Percentiles rank a stretch among this genome's conserved stretches.
Conservation (phyloP, 2,797 vertebrate species). For the Capromys pilorides region DNA sequence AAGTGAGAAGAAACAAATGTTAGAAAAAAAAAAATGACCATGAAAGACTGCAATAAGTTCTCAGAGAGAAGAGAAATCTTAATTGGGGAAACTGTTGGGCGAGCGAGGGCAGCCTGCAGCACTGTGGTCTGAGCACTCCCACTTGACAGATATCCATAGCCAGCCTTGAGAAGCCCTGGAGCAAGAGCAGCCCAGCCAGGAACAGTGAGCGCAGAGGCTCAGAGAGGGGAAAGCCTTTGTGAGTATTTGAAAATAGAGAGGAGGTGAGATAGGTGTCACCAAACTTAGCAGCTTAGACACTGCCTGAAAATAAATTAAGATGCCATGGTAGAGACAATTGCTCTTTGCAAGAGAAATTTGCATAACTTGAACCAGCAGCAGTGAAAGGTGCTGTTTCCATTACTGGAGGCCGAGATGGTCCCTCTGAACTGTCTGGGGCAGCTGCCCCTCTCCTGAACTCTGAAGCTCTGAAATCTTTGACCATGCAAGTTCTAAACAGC, state of each 20-base stretch:
- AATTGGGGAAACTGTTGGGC: not conserved
- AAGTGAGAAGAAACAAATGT: not conserved
- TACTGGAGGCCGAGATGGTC: constrained; percentile 96
- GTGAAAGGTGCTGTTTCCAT: constrained; percentile 93
- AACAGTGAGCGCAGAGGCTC: not conserved
- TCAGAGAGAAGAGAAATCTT: not conserved
- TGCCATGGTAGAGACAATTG: too few relatives aligned
- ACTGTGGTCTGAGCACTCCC: not conserved
- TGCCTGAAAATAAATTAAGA: not conserved
- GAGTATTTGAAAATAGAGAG: not conserved
- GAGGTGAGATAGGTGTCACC: not conserved
- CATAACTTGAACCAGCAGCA: too few relatives aligned
- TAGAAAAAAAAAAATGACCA: not conserved
- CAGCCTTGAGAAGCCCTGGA: not conserved
- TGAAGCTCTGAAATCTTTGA: constrained; percentile 94
- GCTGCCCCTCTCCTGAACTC: constrained; percentile 84
- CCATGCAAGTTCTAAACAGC: constrained; percentile 96
- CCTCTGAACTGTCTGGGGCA: constrained; percentile 91
- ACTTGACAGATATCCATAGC: not conserved
- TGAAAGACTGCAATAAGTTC: not conserved
- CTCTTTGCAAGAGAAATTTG: too few relatives aligned
- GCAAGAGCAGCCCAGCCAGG: not conserved
- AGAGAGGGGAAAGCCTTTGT: not conserved
- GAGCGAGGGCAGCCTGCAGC: not conserved
- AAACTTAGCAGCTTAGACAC: not conserved